Percentiles rank a stretch among this genome's conserved stretches.
Conservation (phyloP, 2,113 vertebrate genomes). For the Actinemys pallida region DNA sequence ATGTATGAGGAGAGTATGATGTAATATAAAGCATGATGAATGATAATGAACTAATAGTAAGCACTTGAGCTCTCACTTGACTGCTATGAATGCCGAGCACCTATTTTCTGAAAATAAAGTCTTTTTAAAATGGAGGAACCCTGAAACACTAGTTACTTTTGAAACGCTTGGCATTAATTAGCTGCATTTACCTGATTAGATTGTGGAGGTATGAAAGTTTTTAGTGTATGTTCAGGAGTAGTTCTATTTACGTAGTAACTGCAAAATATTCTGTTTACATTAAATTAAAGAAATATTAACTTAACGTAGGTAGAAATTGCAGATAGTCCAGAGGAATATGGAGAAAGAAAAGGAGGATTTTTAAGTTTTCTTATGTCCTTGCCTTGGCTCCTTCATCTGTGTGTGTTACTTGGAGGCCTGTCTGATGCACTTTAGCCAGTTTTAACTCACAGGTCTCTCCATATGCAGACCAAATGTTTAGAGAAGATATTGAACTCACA, state of each 20-base stretch:
- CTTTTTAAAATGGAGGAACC: background rate
- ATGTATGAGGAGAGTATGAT: background rate
- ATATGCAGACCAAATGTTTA: constrained; percentile 82
- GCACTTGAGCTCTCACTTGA: background rate
- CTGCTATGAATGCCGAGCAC: background rate
- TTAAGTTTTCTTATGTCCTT: constrained; percentile 62
- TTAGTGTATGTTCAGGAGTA: constrained; percentile 15
- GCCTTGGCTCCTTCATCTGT: constrained; percentile 60
- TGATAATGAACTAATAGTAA: background rate
- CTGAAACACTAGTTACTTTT: background rate
- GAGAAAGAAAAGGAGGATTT: constrained; percentile 14
- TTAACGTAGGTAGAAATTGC: constrained; percentile 48
- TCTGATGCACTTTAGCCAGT: constrained; percentile 74
- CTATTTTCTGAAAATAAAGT: background rate
- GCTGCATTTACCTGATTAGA: background rate
- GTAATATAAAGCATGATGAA: background rate
- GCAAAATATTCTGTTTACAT: constrained; percentile 36
- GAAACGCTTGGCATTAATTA: background rate
- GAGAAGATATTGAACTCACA: constrained; percentile 47
- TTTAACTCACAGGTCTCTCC: constrained; percentile 76
- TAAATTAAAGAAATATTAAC: constrained; percentile 35
- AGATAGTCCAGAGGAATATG: background rate
- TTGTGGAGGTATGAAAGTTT: background rate
- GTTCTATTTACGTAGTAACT: constrained; percentile 31
- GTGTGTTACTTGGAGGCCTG: constrained; percentile 73